Evolutionary conservation across 2,113 vertebrate genomes (phyloP), one percentile per base, ranked within the genome.

Genomic region (Chitala chitala): DNA sequence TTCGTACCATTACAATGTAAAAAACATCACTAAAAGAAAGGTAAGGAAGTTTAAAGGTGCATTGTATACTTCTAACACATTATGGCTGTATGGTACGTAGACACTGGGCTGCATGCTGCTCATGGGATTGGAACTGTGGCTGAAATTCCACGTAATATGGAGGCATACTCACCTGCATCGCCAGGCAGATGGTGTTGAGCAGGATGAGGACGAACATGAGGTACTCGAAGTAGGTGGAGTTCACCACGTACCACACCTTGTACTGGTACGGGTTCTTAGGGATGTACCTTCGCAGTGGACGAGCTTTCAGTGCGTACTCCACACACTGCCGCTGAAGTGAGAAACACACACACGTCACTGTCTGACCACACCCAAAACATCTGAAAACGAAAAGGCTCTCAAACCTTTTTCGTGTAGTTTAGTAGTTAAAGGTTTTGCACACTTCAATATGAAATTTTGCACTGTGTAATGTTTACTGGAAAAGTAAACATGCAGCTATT

Each of bases 171-270:
- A 98, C 97, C 92, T 99, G 97, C 96, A 99, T 99, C 86, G 96
- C 96, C 90, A 99, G 88, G 86, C 97, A 99, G 92, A 99, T 98
- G 88, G 97, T 98, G 91, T 98, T 99, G 81, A 99, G 94, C 72
- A 99, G 91, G 90, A 99, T 99, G 85, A 99, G 93, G 40, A 96
- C 92, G 73, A 99, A 99, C 95, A 99, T 99, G 92, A 99, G 93
- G 89, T 99, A 99, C 74, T 99, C 97, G 72, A 99, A 99, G 89
- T 98, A 98, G 87, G 95, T 97, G 86, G 97, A 99, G 92, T 99
- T 99, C 82, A 99, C 96, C 90, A 99, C 96, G 5, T 98, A 99
- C 97, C 97, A 99, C 69, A 99, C 97, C 82, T 98, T 98, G 89
- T 99, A 99, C 86, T 99, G 97, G 88, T 99, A 96, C 31, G 93